phyloP scores from a whole-genome alignment of 30 jellyfish, hydroid and myxozoan genomes.

The Cassiopea andromeda region DNA sequence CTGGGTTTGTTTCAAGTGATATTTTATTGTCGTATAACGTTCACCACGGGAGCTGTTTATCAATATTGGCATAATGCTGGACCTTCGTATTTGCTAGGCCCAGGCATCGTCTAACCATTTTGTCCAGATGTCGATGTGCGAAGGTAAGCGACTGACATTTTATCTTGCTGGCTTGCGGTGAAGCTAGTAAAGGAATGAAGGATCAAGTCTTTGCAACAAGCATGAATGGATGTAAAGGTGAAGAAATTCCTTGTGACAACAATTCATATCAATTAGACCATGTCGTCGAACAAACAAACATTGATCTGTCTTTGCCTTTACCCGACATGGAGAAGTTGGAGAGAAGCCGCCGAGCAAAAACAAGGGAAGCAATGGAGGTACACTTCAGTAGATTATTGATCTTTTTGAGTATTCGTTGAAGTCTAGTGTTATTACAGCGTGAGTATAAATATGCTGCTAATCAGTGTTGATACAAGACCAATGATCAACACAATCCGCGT shows the following conservation, averaged over 20 bases:
- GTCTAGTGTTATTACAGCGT: background rate
- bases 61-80: background rate
- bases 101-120: background rate
- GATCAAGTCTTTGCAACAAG: slow-evolving; percentile 2
- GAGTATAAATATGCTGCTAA: background rate
- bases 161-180: background rate
- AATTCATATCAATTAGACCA: background rate
- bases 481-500: too few relatives aligned
- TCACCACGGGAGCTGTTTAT: slow-evolving; percentile 28
- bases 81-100: background rate
- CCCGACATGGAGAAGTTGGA: slow-evolving; percentile 50
- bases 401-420: background rate
- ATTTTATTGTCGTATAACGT: background rate
- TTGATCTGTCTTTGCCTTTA: slow-evolving; percentile 15
- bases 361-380: slow-evolving; percentile 72
- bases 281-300: slow-evolving; percentile 23
- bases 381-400: background rate
- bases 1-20: slow-evolving; percentile 15
- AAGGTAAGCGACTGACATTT: background rate
- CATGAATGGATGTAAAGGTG: slow-evolving; percentile 29
- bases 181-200: slow-evolving; percentile 21
- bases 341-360: slow-evolving; percentile 25
- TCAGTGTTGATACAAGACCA: too few relatives aligned
- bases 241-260: background rate
- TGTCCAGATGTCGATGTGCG: background rate